Evolutionary conservation across 2,113 vertebrate genomes (phyloP).

Genomic region (Ibidorhyncha struthersii): DNA sequence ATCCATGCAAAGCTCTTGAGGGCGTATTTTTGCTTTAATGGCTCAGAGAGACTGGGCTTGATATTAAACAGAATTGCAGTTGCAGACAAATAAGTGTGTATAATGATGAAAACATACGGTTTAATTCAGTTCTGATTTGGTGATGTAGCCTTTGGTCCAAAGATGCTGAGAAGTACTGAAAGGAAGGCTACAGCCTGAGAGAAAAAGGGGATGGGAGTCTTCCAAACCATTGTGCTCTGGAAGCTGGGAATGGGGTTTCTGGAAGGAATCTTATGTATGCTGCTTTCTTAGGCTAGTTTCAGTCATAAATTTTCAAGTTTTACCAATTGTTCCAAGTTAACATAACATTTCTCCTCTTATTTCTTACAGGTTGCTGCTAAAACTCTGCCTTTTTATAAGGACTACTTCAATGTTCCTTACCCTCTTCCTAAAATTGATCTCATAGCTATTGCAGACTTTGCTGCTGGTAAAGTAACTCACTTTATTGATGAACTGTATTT

Average conservation of each 20-base stretch:
- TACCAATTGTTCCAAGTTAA: background rate
- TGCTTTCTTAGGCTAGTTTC: background rate
- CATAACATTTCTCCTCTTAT: conserved; percentile 33
- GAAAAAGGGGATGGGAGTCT: background rate
- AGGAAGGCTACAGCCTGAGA: background rate
- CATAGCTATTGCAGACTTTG: conserved; percentile 99
- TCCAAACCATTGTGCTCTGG: background rate
- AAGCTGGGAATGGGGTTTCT: background rate
- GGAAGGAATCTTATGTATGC: background rate
- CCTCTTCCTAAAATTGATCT: conserved; percentile 99
- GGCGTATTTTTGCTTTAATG: background rate
- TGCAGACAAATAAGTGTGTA: background rate
- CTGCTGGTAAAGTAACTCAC: conserved; percentile 91
- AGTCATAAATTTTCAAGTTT: background rate
- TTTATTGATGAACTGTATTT: conserved; percentile 70
- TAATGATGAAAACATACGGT: background rate
- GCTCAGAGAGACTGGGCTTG: background rate
- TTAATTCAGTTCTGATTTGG: background rate
- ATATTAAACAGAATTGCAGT: background rate
- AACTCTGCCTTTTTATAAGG: conserved; percentile 99
- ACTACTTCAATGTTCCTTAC: conserved; percentile 98
- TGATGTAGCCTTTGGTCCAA: background rate
- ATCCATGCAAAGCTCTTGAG: background rate
- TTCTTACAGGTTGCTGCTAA: conserved; percentile 93
- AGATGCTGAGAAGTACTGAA: background rate